phyloP scores from a whole-genome alignment of 2,113 vertebrate genomes.

The Hoplias malabaricus region DNA sequence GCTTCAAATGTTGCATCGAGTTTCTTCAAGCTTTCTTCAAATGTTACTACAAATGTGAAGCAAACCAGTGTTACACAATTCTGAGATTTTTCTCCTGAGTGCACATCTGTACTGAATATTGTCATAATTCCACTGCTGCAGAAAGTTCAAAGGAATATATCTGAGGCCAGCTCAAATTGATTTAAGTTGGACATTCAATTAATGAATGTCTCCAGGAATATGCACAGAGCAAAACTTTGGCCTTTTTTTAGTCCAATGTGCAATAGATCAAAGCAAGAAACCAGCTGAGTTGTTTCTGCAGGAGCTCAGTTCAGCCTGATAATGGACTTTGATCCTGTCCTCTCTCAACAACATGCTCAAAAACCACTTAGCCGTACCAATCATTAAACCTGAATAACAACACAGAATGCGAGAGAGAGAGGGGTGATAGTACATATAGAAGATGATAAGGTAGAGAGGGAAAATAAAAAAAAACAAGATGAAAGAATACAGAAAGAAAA shows the following conservation, averaged over 20 bases:
- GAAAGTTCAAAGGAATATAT: neutral
- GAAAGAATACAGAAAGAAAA: neutral
- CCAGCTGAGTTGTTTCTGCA: neutral
- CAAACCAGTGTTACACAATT: too few species aligned
- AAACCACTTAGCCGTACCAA: neutral
- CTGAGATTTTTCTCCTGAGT: too few species aligned
- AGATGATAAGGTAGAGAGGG: too few species aligned
- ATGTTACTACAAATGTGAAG: too few species aligned
- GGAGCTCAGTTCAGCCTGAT: neutral
- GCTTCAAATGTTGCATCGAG: too few species aligned
- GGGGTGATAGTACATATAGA: neutral
- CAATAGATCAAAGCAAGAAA: neutral
- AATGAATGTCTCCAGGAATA: neutral
- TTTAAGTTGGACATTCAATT: neutral
- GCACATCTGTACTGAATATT: neutral
- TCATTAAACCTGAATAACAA: slow-evolving; percentile 6
- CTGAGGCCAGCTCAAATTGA: neutral
- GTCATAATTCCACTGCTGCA: neutral
- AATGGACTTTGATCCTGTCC: slow-evolving; percentile 8
- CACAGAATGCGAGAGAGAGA: neutral
- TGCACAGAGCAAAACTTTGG: neutral
- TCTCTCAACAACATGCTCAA: neutral
- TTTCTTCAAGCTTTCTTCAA: too few species aligned
- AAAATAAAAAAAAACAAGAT: neutral
- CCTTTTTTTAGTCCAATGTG: neutral